A percentile compares a stretch with the other conserved stretches of the same genome.
Evolutionary conservation across 2,888 invertebrate species (phyloP).

Genomic region (Pseudanteris insignis): DNA sequence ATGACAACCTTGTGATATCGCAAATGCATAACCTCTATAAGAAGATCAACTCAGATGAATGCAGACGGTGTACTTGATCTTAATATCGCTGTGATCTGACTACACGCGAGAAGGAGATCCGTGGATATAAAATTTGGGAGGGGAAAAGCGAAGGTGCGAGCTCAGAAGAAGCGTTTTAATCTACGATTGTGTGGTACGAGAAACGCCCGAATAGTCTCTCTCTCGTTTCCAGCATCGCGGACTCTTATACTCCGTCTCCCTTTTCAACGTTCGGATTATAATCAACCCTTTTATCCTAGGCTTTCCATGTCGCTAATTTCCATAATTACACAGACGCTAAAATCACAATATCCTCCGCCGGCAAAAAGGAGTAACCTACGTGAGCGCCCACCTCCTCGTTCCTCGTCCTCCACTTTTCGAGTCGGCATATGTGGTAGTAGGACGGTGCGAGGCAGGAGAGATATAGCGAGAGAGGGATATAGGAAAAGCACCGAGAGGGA

Average conservation of each 20-base stretch:
- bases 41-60: slow-evolving; percentile 36
- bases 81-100: slow-evolving; percentile 56
- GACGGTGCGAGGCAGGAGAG: slow-evolving; percentile 39
- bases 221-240: slow-evolving; percentile 43
- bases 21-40: slow-evolving; percentile 40
- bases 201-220: slow-evolving; percentile 47
- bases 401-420: slow-evolving; percentile 46
- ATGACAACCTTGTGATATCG: slow-evolving; percentile 29
- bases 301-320: slow-evolving; percentile 68
- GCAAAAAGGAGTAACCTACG: slow-evolving; percentile 65
- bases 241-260: slow-evolving; percentile 49
- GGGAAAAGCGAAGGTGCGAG: slow-evolving; percentile 59
- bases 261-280: slow-evolving; percentile 63
- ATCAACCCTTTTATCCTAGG: slow-evolving; percentile 68
- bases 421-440: slow-evolving; percentile 47
- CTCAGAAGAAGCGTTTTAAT: slow-evolving; percentile 66
- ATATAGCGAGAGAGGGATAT: slow-evolving; percentile 38
- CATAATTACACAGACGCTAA: slow-evolving; percentile 68
- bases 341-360: slow-evolving; percentile 66
- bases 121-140: slow-evolving; percentile 45
- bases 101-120: slow-evolving; percentile 51
- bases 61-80: slow-evolving; percentile 41
- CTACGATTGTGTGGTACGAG: slow-evolving; percentile 60
- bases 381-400: slow-evolving; percentile 55
- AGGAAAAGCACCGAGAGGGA: slow-evolving; percentile 37